A percentile compares a stretch with the other conserved stretches of the same genome.
Conservation (phyloP, 2,797 vertebrate genomes). For the Meda fulgida region DNA sequence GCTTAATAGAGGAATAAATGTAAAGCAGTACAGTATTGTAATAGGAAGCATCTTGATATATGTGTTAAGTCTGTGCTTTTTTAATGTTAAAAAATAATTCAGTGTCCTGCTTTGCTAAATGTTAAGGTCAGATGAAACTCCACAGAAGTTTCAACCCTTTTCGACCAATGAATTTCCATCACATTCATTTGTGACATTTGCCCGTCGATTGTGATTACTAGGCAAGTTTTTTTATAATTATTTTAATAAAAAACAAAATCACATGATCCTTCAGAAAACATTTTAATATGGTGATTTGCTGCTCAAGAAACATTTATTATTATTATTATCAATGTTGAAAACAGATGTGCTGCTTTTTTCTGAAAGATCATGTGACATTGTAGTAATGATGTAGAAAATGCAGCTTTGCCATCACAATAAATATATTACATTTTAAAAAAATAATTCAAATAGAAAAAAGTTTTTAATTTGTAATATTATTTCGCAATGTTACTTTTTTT, state of each 20-base stretch:
- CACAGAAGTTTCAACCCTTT: background rate
- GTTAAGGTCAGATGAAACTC: background rate
- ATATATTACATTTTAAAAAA: background rate
- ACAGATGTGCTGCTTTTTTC: background rate
- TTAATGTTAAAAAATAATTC: background rate
- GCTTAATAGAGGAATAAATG: background rate
- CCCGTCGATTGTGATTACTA: background rate
- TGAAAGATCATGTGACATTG: background rate
- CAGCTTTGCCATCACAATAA: background rate
- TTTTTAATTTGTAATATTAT: background rate
- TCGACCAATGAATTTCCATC: background rate
- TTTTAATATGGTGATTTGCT: background rate
- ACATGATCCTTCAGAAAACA: background rate
- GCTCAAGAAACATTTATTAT: background rate
- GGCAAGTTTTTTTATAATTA: background rate
- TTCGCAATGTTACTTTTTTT: background rate
- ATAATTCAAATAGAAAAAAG: no score
- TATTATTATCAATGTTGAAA: background rate
- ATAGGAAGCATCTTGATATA: background rate
- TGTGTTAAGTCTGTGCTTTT: background rate
- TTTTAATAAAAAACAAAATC: background rate
- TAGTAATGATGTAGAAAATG: background rate
- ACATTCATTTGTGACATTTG: background rate
- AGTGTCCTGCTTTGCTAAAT: background rate
- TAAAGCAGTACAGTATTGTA: background rate